phyloP scores from a whole-genome alignment of 2,888 invertebrate species.

The Cantharis flavilabris region DNA sequence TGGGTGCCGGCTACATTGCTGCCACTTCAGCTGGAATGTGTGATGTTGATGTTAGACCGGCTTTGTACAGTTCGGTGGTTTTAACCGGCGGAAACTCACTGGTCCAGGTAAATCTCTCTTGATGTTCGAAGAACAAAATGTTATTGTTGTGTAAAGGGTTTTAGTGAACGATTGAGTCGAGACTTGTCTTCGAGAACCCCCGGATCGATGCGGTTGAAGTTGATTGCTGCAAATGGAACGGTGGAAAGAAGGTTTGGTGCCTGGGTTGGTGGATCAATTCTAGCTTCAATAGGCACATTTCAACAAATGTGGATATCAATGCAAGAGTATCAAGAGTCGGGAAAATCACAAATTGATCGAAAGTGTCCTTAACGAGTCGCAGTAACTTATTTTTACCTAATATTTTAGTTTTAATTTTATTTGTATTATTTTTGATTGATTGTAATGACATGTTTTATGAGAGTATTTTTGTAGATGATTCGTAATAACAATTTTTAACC shows the following conservation, averaged over 20 bases:
- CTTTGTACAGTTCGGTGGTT: constrained; percentile 93
- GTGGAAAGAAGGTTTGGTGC: constrained; percentile 93
- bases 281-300: constrained; percentile 98
- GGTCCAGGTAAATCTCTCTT: constrained; percentile 63
- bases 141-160: constrained; percentile 67
- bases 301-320: constrained; percentile 99
- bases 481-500: not conserved
- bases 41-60: constrained; percentile 96
- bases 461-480: constrained; percentile 1
- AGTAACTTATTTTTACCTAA: constrained; percentile 1
- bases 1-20: constrained; percentile 85
- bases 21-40: constrained; percentile 93
- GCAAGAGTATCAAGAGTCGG: constrained; percentile 98
- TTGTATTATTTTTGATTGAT: not conserved
- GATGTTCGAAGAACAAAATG: not conserved
- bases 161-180: constrained; percentile 88
- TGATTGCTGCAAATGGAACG: constrained; percentile 88
- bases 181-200: constrained; percentile 88
- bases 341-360: constrained; percentile 94
- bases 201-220: constrained; percentile 91
- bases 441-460: not conserved
- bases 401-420: constrained; percentile 11
- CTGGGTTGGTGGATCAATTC: constrained; percentile 98
- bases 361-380: constrained; percentile 78
- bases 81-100: constrained; percentile 94